phyloP scores from a whole-genome alignment of 2,797 vertebrate species.

The Scyliorhinus canicula region DNA sequence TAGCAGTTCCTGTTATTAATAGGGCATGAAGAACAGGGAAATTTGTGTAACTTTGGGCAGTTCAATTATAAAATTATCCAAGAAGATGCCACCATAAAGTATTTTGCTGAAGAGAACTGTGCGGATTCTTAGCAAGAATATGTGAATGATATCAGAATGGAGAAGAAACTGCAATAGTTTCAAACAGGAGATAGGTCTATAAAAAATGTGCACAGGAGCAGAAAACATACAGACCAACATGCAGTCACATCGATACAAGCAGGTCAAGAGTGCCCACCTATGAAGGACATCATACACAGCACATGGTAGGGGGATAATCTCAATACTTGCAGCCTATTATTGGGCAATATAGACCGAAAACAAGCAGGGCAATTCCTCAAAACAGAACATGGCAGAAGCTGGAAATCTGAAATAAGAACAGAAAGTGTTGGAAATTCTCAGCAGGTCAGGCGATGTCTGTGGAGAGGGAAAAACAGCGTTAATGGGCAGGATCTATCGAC shows the following conservation, averaged over 20 bases:
- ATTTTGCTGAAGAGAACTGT: background rate
- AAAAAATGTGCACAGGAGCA: background rate
- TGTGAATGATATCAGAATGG: background rate
- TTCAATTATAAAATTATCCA: background rate
- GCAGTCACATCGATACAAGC: background rate
- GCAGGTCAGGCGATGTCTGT: no score
- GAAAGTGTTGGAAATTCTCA: no score
- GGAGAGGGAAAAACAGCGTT: no score
- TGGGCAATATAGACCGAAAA: no score
- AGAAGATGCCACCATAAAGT: background rate
- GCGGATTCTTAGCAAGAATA: background rate
- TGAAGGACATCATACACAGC: no score
- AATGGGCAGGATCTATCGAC: no score
- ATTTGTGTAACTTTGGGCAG: background rate
- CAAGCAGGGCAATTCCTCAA: no score
- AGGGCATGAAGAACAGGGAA: background rate
- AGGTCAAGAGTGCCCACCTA: no score
- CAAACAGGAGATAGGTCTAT: background rate
- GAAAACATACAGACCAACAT: background rate
- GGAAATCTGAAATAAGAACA: no score
- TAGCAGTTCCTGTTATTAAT: background rate
- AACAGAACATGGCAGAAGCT: no score
- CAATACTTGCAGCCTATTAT: no score
- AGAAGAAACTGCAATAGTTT: background rate
- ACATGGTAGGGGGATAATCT: no score